These are phyloP conservation scores for Protobothrops flavoviridis DNA, from an alignment of 2,113 vertebrate species.

Conservation along the genomic window DNA sequence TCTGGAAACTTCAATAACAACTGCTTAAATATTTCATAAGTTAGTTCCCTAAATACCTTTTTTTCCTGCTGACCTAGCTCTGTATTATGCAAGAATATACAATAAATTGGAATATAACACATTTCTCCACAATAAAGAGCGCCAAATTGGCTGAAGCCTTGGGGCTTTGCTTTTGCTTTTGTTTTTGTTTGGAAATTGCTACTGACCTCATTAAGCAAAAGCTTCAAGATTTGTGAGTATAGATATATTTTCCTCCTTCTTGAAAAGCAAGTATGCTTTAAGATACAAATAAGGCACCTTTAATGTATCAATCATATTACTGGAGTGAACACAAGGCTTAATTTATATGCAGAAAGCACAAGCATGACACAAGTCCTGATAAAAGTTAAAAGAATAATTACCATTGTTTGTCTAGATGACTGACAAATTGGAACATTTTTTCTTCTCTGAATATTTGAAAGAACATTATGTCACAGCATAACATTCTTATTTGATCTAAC, in stretches of 20 bases:
- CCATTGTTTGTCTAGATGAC: constrained; percentile 50
- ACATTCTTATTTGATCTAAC: constrained; percentile 56
- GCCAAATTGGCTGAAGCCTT: constrained; percentile 8
- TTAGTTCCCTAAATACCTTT: constrained; percentile 44
- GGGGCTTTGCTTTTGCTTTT: not conserved
- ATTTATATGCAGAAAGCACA: constrained; percentile 56
- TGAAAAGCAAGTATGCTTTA: constrained; percentile 28
- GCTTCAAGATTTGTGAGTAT: not conserved
- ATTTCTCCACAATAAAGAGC: constrained; percentile 18
- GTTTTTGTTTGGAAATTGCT: constrained; percentile 35
- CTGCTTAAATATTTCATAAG: constrained; percentile 55
- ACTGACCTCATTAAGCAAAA: constrained; percentile 41
- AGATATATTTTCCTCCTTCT: constrained; percentile 9
- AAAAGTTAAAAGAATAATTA: constrained; percentile 68
- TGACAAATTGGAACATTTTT: constrained; percentile 64
- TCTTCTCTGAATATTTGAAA: constrained; percentile 57
- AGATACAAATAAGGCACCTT: constrained; percentile 13
- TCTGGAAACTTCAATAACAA: constrained; percentile 51
- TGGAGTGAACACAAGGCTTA: constrained; percentile 31
- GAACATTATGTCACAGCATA: constrained; percentile 50
- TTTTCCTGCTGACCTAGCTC: constrained; percentile 44
- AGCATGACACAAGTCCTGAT: constrained; percentile 53
- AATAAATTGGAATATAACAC: constrained; percentile 11
- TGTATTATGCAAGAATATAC: constrained; percentile 38
- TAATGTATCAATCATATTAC: constrained; percentile 5